phyloP scores from a whole-genome alignment of 1,140 invertebrate species.

The Drosophila lowei region DNA sequence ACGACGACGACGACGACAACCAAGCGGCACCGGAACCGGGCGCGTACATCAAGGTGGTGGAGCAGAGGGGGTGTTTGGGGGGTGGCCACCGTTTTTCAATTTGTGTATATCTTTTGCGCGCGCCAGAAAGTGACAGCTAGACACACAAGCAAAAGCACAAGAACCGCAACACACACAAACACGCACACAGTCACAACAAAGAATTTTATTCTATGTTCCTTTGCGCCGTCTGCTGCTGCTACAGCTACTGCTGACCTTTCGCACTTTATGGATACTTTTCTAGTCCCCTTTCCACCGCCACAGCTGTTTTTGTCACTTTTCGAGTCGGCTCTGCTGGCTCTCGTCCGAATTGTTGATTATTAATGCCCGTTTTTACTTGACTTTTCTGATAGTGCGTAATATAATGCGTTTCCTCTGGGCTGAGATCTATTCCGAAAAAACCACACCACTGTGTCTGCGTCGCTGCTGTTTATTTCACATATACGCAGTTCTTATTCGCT shows the following conservation, averaged over 20 bases:
- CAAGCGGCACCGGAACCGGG: constrained; percentile 70
- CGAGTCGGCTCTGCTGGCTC: background rate
- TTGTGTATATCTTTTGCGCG: constrained; percentile 68
- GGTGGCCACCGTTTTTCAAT: constrained; percentile 54
- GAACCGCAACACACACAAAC: constrained; percentile 29
- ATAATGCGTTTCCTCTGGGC: constrained; percentile 16
- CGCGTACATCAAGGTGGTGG: constrained; percentile 56
- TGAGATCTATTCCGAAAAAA: constrained; percentile 49
- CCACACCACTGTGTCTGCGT: constrained; percentile 42
- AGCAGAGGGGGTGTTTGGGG: constrained; percentile 15
- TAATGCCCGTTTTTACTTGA: constrained; percentile 19
- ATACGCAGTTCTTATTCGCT: constrained; percentile 60
- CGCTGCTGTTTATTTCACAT: constrained; percentile 56
- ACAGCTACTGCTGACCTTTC: constrained; percentile 70
- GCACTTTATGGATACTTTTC: constrained; percentile 74
- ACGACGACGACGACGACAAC: constrained; percentile 25
- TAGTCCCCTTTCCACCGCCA: constrained; percentile 52
- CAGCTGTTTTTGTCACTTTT: constrained; percentile 45
- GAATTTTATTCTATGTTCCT: constrained; percentile 52
- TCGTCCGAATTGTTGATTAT: constrained; percentile 21
- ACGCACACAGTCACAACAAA: constrained; percentile 43
- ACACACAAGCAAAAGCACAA: constrained; percentile 45
- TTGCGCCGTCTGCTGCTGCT: constrained; percentile 47
- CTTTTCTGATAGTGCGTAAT: constrained; percentile 36
- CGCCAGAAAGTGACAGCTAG: constrained; percentile 78